Base-by-base conservation (phyloP, 1,140 invertebrate genomes). In the Anastatus disparis region DNA sequence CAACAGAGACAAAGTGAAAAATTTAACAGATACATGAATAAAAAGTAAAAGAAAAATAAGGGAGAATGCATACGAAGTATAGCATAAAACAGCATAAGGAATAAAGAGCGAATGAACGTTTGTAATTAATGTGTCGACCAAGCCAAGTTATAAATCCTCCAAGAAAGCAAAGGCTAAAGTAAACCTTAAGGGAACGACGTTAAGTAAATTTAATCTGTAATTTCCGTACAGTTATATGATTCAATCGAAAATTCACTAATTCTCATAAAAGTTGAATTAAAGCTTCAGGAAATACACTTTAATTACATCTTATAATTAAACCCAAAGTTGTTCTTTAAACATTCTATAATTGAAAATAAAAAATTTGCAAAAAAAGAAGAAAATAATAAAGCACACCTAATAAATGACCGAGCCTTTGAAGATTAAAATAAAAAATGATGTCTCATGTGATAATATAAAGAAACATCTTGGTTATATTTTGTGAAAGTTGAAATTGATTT, bases 51-150 rank as follows among this genome's bases (percentile, higher is more conserved):
- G 22, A 29, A 29, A 53, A 27, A 29, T 22, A 38, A 15, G 22
- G 26, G 8, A 24, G 17, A 58, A 26, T 35, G 27, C 29, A 17
- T 55, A 9, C 15, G 8, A 35, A 13, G 22, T 7, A 61, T 1
- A 31, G 22, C 17, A 42, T 46, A 13, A 42, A 40, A 42, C n/a
- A 35, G 10, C 10, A 35, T 35, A 35, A 24, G 58, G 38, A 44
- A 44, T 61, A 61, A 61, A 24, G 44, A 29, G 31, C 15, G n/a
- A 44, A 15, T 46, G 50, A 66, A 56, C 42, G 13, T 40, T 44
- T 12, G 35, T 31, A 67, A 67, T 67, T 46, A 67, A 67, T 67
- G 40, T 38, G 40, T 67, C 52, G 26, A 24, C 10, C 1, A 40
- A 58, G 20, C 22, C 27, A 38, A 24, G 53, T 58, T 24, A 50